These are phyloP conservation scores for Drosophila paracracens DNA, from an alignment of 2,888 invertebrate genomes.

Conservation along the genomic window DNA sequence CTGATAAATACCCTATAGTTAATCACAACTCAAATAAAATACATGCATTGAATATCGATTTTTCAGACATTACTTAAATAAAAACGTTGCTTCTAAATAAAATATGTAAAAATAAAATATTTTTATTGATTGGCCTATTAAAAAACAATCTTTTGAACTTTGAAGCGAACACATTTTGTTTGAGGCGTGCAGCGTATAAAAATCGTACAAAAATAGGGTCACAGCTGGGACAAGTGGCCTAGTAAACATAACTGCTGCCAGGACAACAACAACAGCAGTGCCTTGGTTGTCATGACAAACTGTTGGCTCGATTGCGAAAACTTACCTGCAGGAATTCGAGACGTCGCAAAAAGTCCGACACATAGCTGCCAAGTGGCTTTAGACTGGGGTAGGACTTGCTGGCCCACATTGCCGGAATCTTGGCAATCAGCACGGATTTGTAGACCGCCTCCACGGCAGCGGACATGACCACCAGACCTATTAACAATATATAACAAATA, in stretches of 20 bases:
- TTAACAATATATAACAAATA: neutral
- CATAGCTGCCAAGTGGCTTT: slow-evolving; percentile 95
- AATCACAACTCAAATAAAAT: too few relatives aligned
- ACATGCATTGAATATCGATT: neutral
- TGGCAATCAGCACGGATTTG: slow-evolving; percentile 92
- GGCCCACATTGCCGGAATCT: slow-evolving; percentile 94
- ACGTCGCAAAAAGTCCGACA: slow-evolving; percentile 93
- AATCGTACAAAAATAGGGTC: slow-evolving; percentile 23
- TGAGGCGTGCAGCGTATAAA: neutral
- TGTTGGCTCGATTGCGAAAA: slow-evolving; percentile 19
- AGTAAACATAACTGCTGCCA: slow-evolving; percentile 35
- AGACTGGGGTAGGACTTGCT: slow-evolving; percentile 95
- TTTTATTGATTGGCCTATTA: neutral
- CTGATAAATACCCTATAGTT: too few relatives aligned
- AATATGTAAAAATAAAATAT: neutral
- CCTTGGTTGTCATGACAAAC: slow-evolving; percentile 29
- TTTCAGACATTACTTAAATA: neutral
- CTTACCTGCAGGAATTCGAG: slow-evolving; percentile 93
- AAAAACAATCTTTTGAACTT: neutral
- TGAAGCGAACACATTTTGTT: neutral
- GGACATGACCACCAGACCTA: slow-evolving; percentile 94
- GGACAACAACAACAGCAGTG: slow-evolving; percentile 25
- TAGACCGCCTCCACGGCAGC: slow-evolving; percentile 94
- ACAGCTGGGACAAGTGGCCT: slow-evolving; percentile 17
- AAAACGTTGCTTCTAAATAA: neutral